Base-by-base conservation (phyloP, 2,113 vertebrate species). In the Pavo muticus region DNA sequence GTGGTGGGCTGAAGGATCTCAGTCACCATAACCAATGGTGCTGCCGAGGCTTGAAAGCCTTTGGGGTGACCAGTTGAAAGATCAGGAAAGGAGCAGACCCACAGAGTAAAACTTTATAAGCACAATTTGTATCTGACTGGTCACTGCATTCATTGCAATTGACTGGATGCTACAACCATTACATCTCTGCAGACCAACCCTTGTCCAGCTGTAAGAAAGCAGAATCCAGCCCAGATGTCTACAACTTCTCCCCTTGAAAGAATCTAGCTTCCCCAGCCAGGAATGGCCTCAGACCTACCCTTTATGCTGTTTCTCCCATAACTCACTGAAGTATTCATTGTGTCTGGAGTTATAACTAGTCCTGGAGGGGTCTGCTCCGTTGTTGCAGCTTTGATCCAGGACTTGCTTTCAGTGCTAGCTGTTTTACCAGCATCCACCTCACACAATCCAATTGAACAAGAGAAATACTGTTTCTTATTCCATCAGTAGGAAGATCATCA, bases 101-200 rank as follows among this genome's bases (percentile, higher is more conserved):
- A 4, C n/a, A 23, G 0, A 3, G 16, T 3, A 0, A 19, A 65
- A 35, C 69, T 80, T 35, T 45, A 16, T 0, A 7, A 15, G 7
- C 0, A 1, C 19, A 21, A 48, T 50, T 52, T 65, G 44, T 44
- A 47, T 18, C 32, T 0, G 3, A 27, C 23, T 1, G 5, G 17
- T 12, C 52, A 27, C 78, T 5, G 45, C 15, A 21, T 10, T 59
- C 39, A 14, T 4, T n/a, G 37, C 29, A 32, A 32, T 29, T 50
- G 24, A 12, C 29, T 17, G 45, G 45, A 32, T 0, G 1, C 27
- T 24, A 17, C 20, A 8, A 10, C 44, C 11, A 17, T 12, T 64
- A 19, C 5, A 63, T 11, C 44, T 52, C 11, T 9, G 16, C 23
- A 56, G 48, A 54, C 11, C 27, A 10, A 25, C 47, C 10, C 20